phyloP scores from a whole-genome alignment of 2,888 invertebrate species.

The Himalopsyche anomala region DNA sequence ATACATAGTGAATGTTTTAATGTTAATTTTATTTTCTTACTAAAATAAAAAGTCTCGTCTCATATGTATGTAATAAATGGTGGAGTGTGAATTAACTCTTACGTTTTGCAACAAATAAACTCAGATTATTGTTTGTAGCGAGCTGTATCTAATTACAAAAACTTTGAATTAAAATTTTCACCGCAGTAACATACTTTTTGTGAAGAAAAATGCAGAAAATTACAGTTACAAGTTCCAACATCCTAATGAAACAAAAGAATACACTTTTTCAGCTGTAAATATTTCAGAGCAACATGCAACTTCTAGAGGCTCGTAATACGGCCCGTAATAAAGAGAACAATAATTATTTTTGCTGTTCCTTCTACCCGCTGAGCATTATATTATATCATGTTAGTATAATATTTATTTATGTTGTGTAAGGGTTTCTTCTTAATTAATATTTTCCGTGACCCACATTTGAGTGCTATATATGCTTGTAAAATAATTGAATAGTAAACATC shows the following conservation, averaged over 20 bases:
- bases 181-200: neutral
- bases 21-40: too few species aligned
- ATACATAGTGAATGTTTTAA: too few species aligned
- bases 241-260: conserved; percentile 38
- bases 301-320: conserved; percentile 28
- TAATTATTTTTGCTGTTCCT: conserved; percentile 13
- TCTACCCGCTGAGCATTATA: neutral
- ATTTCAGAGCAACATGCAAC: conserved; percentile 42
- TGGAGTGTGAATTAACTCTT: too few species aligned
- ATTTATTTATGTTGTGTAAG: neutral
- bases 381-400: neutral
- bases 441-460: too few species aligned
- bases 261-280: conserved; percentile 32
- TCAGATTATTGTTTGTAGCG: neutral
- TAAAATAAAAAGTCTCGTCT: too few species aligned
- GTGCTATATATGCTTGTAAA: too few species aligned
- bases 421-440: too few species aligned
- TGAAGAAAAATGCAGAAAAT: conserved; percentile 40
- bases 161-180: conserved; percentile 34
- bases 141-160: conserved; percentile 23
- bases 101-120: neutral
- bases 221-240: conserved; percentile 40
- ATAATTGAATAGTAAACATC: too few species aligned
- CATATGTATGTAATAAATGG: too few species aligned
- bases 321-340: conserved; percentile 2